Evolutionary conservation across 1,140 invertebrate genomes (phyloP).

Genomic region (Oscheius sp.): DNA sequence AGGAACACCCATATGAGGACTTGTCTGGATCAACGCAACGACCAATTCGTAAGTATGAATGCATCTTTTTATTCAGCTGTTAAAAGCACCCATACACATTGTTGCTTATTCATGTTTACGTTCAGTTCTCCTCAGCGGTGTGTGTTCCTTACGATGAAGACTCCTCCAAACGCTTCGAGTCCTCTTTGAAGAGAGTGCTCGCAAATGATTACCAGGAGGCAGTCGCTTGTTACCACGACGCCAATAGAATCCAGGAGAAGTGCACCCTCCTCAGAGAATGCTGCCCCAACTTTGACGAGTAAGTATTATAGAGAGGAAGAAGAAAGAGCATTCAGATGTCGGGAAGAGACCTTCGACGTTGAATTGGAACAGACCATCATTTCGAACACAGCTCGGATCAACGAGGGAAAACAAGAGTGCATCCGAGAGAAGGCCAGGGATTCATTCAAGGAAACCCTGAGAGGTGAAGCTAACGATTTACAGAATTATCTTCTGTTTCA

Average conservation of each 20-base stretch:
- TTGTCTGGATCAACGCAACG: constrained; percentile 21
- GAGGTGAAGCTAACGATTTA: background rate
- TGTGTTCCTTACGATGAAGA: constrained; percentile 25
- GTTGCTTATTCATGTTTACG: background rate
- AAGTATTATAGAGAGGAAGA: background rate
- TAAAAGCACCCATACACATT: background rate
- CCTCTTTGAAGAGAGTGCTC: constrained; percentile 14
- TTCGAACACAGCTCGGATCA: constrained; percentile 19
- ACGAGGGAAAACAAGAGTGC: constrained; percentile 32
- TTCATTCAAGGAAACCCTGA: constrained; percentile 12
- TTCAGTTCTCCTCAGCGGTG: constrained; percentile 27
- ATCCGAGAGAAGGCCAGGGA: constrained; percentile 22
- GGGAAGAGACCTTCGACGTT: constrained; percentile 29
- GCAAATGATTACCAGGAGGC: constrained; percentile 16
- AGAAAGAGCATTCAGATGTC: constrained; percentile 16
- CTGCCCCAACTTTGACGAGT: constrained; percentile 39
- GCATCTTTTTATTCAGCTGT: too few species aligned
- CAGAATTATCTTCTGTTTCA: too few species aligned
- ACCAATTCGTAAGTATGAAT: constrained; percentile 29
- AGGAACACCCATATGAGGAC: constrained; percentile 25
- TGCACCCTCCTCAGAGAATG: constrained; percentile 27
- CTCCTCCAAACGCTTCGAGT: background rate
- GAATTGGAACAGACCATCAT: constrained; percentile 27
- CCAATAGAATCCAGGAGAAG: constrained; percentile 34
- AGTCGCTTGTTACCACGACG: constrained; percentile 28